Percentiles rank a stretch among this genome's conserved stretches.
Evolutionary conservation across 2,113 vertebrate species (phyloP).

Genomic region (Colistium nudipinnis): DNA sequence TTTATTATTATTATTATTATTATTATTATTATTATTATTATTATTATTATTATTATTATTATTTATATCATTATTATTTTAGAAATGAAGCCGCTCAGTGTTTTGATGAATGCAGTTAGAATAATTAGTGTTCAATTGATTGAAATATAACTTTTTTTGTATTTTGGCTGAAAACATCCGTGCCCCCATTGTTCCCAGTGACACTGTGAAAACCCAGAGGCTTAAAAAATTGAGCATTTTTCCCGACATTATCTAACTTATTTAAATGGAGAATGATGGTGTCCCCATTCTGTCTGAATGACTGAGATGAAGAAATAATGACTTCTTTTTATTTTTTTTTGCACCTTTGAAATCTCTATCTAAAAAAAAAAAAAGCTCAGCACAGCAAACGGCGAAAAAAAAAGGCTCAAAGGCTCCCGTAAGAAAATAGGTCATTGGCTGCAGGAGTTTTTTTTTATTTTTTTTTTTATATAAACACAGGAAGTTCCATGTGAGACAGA

Average conservation of each 20-base stretch:
- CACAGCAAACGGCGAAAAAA: conserved; percentile 51
- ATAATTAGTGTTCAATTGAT: conserved; percentile 23
- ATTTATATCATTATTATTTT: too few species aligned
- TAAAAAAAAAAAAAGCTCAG: conserved; percentile 29
- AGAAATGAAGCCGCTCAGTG: too few species aligned
- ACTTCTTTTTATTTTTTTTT: conserved; percentile 49
- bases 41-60: too few species aligned
- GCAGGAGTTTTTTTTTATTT: conserved; percentile 53
- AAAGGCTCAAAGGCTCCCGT: conserved; percentile 48
- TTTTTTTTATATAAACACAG: too few species aligned
- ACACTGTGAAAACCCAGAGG: conserved; percentile 20
- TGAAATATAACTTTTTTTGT: conserved; percentile 2
- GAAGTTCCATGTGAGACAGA: conserved; percentile 44
- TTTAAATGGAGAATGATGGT: conserved; percentile 57
- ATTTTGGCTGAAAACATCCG: conserved; percentile 13
- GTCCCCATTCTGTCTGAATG: conserved; percentile 71
- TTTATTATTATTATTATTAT: too few species aligned
- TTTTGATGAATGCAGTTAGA: conserved; percentile 17
- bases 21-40: too few species aligned
- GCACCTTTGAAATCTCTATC: conserved; percentile 50
- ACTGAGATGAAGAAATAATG: conserved; percentile 70
- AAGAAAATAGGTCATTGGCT: conserved; percentile 69
- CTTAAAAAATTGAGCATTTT: conserved; percentile 33
- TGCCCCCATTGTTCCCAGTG: conserved; percentile 12
- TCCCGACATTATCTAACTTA: conserved; percentile 44